Percentiles rank a stretch among this genome's conserved stretches.
Evolutionary conservation across 37 sponge, comb jelly and placozoan species (phyloP).

Genomic region (Corticium candelabrum): DNA sequence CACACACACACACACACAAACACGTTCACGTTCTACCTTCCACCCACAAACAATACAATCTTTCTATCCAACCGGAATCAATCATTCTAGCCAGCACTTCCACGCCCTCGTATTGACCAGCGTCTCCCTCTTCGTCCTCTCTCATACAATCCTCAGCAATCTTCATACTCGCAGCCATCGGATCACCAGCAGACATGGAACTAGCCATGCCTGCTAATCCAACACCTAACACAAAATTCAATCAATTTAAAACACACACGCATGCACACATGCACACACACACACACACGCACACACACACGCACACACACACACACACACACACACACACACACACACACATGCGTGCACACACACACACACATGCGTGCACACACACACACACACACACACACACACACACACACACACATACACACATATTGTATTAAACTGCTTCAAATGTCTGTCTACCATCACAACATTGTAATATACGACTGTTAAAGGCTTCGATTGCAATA

Average conservation of each 20-base stretch:
- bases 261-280: background rate
- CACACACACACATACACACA: slow-evolving; percentile 12
- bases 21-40: no score
- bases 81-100: slow-evolving; percentile 71
- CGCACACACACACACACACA: background rate
- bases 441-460: no score
- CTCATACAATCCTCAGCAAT: slow-evolving; percentile 13
- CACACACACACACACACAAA: no score
- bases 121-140: slow-evolving; percentile 6
- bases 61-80: slow-evolving; percentile 61
- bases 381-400: background rate
- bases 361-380: background rate
- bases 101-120: slow-evolving; percentile 63
- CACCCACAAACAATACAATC: no score
- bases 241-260: no score
- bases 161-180: background rate
- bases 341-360: background rate
- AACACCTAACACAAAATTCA: no score
- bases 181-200: background rate
- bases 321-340: slow-evolving; percentile 9
- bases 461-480: no score
- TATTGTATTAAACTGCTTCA: background rate
- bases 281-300: slow-evolving; percentile 12
- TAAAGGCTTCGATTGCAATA: no score
- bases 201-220: background rate